Conservation (phyloP, 2,888 invertebrate genomes). For the Drosophila limbata region DNA sequence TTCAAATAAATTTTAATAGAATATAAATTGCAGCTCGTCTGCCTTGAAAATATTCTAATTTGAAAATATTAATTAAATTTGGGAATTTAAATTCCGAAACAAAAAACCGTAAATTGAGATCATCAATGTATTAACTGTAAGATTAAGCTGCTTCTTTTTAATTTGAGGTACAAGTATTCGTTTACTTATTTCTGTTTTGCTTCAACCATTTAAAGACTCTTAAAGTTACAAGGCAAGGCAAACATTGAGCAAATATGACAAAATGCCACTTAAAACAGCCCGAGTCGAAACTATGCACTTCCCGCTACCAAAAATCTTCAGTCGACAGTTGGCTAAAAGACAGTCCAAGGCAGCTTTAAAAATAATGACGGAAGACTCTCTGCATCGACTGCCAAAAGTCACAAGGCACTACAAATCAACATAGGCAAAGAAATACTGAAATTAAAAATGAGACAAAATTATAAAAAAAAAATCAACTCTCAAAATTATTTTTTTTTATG, state of each 20-base stretch:
- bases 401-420: conserved; percentile 41
- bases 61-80: not conserved
- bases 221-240: conserved; percentile 3
- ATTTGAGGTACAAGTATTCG: conserved; percentile 1
- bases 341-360: conserved; percentile 39
- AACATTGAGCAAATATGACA: conserved; percentile 9
- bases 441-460: conserved; percentile 26
- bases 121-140: no score
- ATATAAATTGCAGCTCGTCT: not conserved
- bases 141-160: not conserved
- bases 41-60: conserved; percentile 5
- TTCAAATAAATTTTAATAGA: not conserved
- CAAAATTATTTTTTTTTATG: conserved; percentile 28
- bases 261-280: conserved; percentile 18
- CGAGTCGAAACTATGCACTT: conserved; percentile 27
- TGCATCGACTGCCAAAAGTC: conserved; percentile 28
- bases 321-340: conserved; percentile 24
- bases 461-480: conserved; percentile 29
- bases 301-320: conserved; percentile 33
- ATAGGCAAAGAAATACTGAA: conserved; percentile 28
- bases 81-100: not conserved
- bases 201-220: not conserved
- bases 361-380: conserved; percentile 55
- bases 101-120: conserved; percentile 1
- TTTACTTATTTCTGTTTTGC: not conserved